Evolutionary conservation across 2,797 vertebrate genomes (phyloP).

Genomic region (Alfaro cultratus): DNA sequence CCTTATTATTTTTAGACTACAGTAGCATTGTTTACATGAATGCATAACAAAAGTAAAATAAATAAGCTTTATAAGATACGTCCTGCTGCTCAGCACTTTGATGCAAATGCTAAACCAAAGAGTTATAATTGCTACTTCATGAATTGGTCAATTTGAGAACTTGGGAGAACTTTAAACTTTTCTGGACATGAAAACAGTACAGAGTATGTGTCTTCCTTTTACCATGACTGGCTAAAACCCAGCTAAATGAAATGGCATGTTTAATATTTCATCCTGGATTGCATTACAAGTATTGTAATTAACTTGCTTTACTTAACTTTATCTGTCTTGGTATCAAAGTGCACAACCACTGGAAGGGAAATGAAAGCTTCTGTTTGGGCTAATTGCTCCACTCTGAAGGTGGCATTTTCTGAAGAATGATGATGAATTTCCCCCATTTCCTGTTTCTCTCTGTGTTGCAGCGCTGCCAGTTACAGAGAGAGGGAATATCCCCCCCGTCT

Average conservation of each 20-base stretch:
- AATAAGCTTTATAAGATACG: neutral
- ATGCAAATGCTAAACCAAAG: neutral
- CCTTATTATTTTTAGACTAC: neutral
- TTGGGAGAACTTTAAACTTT: neutral
- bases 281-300: neutral
- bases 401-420: conserved; percentile 48
- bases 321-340: conserved; percentile 42
- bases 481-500: conserved; percentile 52
- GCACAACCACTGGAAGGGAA: conserved; percentile 30
- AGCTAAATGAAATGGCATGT: neutral
- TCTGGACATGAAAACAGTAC: neutral
- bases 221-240: neutral
- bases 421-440: conserved; percentile 47
- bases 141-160: neutral
- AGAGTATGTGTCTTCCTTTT: neutral
- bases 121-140: neutral
- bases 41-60: neutral
- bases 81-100: neutral
- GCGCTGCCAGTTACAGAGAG: conserved; percentile 72
- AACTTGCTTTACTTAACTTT: conserved; percentile 15
- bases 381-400: conserved; percentile 41
- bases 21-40: neutral
- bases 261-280: neutral
- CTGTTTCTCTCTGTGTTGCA: conserved; percentile 70
- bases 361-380: conserved; percentile 37